A percentile compares a stretch with the other conserved stretches of the same genome.
Evolutionary conservation across 2,888 invertebrate genomes (phyloP).

Genomic region (Ormyrus thymus): DNA sequence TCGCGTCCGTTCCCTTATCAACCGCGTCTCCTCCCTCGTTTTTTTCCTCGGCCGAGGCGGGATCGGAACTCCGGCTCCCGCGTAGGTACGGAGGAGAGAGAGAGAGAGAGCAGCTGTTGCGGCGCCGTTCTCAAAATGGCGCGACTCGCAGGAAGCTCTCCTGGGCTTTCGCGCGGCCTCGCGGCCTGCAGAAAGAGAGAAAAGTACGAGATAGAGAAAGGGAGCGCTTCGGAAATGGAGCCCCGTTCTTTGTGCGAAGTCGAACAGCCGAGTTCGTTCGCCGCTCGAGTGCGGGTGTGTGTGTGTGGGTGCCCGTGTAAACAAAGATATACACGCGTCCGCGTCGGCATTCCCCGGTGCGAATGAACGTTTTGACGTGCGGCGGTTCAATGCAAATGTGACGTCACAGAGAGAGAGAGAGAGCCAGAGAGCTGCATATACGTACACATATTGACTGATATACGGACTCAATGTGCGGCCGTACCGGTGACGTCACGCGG

Average conservation of each 20-base stretch:
- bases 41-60: neutral
- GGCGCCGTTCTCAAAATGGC: constrained; percentile 32
- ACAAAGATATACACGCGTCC: neutral
- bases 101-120: neutral
- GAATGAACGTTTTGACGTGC: constrained; percentile 45
- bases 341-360: constrained; percentile 9
- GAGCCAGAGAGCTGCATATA: constrained; percentile 5
- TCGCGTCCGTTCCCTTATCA: constrained; percentile 17
- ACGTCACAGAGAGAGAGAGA: constrained; percentile 36
- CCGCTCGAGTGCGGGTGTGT: neutral
- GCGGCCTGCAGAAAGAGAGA: constrained; percentile 20
- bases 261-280: constrained; percentile 1
- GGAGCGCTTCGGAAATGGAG: constrained; percentile 38
- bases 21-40: neutral
- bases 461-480: constrained; percentile 24
- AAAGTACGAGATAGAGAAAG: constrained; percentile 40
- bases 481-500: constrained; percentile 41
- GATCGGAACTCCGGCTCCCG: constrained; percentile 23
- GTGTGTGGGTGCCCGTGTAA: neutral
- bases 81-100: neutral
- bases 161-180: constrained; percentile 17
- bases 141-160: constrained; percentile 4
- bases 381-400: constrained; percentile 53
- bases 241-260: constrained; percentile 37
- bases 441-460: constrained; percentile 42